A percentile compares a stretch with the other conserved stretches of the same genome.
These are phyloP conservation scores for Cebidichthys violaceus DNA, from an alignment of 2,113 vertebrate genomes.

Conservation along the genomic window DNA sequence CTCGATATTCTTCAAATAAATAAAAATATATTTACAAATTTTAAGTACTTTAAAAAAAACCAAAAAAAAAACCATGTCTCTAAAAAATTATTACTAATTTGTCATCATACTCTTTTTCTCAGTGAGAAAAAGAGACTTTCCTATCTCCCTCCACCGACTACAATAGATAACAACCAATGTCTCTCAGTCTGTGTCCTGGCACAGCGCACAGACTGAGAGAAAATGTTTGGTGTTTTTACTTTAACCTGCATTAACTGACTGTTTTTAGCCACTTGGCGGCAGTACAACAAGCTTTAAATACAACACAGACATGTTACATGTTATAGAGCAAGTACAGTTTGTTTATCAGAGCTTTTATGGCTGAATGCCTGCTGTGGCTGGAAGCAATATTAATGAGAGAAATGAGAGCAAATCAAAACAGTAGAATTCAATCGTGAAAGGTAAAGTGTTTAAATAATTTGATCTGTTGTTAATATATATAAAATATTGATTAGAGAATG, in stretches of 20 bases:
- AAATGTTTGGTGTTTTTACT: not conserved
- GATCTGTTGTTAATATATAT: not conserved
- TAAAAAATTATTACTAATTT: not conserved
- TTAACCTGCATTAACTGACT: not conserved
- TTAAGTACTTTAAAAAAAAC: too few species aligned
- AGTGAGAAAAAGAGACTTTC: not conserved
- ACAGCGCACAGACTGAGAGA: not conserved
- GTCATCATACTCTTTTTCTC: not conserved
- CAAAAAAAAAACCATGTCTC: not conserved
- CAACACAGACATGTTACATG: not conserved
- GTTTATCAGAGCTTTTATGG: not conserved
- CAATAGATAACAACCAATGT: not conserved
- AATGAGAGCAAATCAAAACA: not conserved
- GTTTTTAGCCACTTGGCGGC: not conserved
- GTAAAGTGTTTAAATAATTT: not conserved
- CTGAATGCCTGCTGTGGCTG: not conserved
- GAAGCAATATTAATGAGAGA: not conserved
- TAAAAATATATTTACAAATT: not conserved
- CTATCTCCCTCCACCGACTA: not conserved
- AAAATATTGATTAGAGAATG: not conserved
- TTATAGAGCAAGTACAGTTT: too few species aligned
- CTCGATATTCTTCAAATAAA: not conserved
- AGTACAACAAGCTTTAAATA: not conserved
- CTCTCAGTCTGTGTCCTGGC: not conserved
- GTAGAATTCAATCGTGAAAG: not conserved